phyloP scores from a whole-genome alignment of 2,888 invertebrate genomes.

The Sussaba pulchella region DNA sequence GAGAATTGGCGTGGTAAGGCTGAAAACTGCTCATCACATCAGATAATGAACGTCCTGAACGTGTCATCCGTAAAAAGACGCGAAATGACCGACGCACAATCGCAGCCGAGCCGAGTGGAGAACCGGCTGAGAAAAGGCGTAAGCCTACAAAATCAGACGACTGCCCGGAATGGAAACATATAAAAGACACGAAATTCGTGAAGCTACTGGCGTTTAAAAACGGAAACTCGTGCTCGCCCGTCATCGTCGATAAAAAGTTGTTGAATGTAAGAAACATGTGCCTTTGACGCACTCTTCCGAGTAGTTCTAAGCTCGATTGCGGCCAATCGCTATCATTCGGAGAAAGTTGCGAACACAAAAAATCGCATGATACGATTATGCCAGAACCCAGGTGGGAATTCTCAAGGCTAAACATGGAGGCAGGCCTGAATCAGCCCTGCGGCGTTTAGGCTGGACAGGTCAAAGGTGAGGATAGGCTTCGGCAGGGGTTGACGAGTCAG shows the following conservation, averaged over 20 bases:
- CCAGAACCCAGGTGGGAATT: too few relatives aligned
- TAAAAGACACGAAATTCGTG: slow-evolving; percentile 18
- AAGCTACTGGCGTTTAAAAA: background rate
- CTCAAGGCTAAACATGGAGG: too few relatives aligned
- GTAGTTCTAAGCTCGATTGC: background rate
- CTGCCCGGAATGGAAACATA: slow-evolving; percentile 21
- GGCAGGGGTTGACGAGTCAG: too few relatives aligned
- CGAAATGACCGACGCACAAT: too few relatives aligned
- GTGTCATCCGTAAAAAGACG: too few relatives aligned
- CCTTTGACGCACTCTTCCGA: slow-evolving; percentile 11
- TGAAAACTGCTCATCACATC: background rate
- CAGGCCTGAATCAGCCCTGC: too few relatives aligned
- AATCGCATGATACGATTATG: background rate
- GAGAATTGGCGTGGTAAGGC: slow-evolving; percentile 59
- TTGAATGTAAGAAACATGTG: background rate
- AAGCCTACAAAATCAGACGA: slow-evolving; percentile 32
- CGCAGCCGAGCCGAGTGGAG: too few relatives aligned
- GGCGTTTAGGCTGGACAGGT: too few relatives aligned
- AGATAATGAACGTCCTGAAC: background rate
- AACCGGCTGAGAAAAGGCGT: background rate
- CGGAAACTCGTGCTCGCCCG: background rate
- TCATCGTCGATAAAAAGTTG: background rate
- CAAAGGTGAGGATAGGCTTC: too few relatives aligned
- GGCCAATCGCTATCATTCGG: background rate
- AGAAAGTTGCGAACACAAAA: background rate